Percentiles rank a stretch among this genome's conserved stretches.
phyloP scores from a whole-genome alignment of 1,140 invertebrate species.

The Drosophila parabipectinata region DNA sequence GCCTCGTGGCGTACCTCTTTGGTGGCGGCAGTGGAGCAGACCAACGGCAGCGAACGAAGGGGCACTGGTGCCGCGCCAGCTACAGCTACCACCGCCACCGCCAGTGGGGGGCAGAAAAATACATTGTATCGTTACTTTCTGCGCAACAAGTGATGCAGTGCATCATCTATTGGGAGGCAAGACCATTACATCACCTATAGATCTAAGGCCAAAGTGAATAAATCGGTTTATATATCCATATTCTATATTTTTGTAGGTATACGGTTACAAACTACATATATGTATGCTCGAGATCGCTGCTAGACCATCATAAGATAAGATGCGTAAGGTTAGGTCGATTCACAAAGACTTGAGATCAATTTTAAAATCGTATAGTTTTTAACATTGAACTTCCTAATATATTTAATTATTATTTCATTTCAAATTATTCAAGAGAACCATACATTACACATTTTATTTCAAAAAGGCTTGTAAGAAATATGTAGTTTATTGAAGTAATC shows the following conservation, averaged over 20 bases:
- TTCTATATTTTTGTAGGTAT: slow-evolving; percentile 65
- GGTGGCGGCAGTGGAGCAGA: slow-evolving; percentile 66
- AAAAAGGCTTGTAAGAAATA: not conserved
- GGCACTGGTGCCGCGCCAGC: slow-evolving; percentile 18
- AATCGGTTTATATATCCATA: slow-evolving; percentile 32
- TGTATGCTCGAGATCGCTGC: slow-evolving; percentile 1
- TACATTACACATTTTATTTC: not conserved
- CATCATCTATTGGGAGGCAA: not conserved
- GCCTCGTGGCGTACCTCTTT: slow-evolving; percentile 86
- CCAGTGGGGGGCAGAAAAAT: slow-evolving; percentile 82
- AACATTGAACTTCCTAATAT: too few relatives aligned
- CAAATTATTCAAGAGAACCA: not conserved
- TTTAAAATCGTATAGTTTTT: not conserved
- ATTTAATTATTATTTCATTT: not conserved
- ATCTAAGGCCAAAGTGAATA: slow-evolving; percentile 32
- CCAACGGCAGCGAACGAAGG: slow-evolving; percentile 6
- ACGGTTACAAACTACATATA: slow-evolving; percentile 39
- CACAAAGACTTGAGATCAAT: not conserved
- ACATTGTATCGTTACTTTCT: slow-evolving; percentile 87
- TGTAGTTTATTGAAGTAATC: too few relatives aligned
- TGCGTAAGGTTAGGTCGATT: not conserved
- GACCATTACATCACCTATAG: slow-evolving; percentile 20
- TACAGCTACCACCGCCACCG: slow-evolving; percentile 21
- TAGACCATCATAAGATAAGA: slow-evolving; percentile 27
- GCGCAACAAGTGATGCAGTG: slow-evolving; percentile 85